phyloP scores from a whole-genome alignment of 1,140 invertebrate genomes.

The Macrobrachium nipponense region DNA sequence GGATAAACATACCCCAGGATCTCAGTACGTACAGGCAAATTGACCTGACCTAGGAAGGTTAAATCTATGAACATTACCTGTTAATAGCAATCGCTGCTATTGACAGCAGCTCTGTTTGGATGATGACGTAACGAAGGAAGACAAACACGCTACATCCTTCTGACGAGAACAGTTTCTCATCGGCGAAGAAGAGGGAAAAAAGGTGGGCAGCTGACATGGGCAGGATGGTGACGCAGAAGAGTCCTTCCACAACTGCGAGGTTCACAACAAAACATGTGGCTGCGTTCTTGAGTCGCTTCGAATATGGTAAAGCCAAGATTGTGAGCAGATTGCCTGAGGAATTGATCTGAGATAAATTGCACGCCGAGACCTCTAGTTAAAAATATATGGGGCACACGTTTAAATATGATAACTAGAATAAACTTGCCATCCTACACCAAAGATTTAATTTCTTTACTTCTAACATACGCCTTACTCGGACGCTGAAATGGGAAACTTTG shows the following conservation, averaged over 20 bases:
- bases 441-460: too few relatives aligned
- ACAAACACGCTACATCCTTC: slow-evolving; percentile 58
- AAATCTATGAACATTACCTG: slow-evolving; percentile 36
- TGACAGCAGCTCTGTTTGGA: slow-evolving; percentile 62
- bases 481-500: too few relatives aligned
- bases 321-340: slow-evolving; percentile 59
- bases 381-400: too few relatives aligned
- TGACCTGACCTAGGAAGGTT: too few relatives aligned
- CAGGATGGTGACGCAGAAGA: slow-evolving; percentile 63
- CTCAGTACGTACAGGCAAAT: too few relatives aligned
- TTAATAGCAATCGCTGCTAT: slow-evolving; percentile 63
- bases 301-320: slow-evolving; percentile 59
- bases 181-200: slow-evolving; percentile 22
- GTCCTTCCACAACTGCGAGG: slow-evolving; percentile 56
- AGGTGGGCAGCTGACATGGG: slow-evolving; percentile 64
- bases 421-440: neutral
- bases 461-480: too few relatives aligned
- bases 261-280: slow-evolving; percentile 63
- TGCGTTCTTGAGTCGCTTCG: slow-evolving; percentile 47
- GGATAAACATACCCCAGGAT: too few relatives aligned
- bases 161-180: slow-evolving; percentile 13
- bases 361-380: neutral
- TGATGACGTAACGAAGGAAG: slow-evolving; percentile 61
- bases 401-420: neutral
- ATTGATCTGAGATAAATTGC: neutral